Evolutionary conservation across 1,140 invertebrate species (phyloP).

Genomic region (Luehdorfia chinensis): DNA sequence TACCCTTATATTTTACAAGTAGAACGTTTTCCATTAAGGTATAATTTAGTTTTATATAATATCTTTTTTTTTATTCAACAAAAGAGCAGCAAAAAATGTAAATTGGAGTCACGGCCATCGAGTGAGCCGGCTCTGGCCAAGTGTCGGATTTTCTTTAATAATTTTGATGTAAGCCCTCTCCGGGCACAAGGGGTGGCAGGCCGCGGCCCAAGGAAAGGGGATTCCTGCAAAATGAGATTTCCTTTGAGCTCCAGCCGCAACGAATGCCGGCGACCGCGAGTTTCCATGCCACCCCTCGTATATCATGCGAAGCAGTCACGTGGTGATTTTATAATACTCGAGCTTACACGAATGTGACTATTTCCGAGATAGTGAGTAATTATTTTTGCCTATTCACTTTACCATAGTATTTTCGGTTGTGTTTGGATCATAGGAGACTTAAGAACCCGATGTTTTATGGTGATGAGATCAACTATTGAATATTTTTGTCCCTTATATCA

Average conservation of each 20-base stretch:
- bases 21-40: too few relatives aligned
- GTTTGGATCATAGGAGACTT: too few relatives aligned
- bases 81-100: conserved; percentile 12
- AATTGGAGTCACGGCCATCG: conserved; percentile 9
- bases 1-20: too few relatives aligned
- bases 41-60: too few relatives aligned
- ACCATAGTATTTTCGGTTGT: too few relatives aligned
- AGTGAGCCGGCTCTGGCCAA: conserved; percentile 33
- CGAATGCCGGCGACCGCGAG: conserved; percentile 50
- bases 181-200: conserved; percentile 24
- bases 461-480: too few relatives aligned
- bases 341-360: conserved; percentile 2
- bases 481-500: too few relatives aligned
- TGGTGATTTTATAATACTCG: conserved; percentile 34
- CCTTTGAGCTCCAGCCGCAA: conserved; percentile 55
- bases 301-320: conserved; percentile 45
- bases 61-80: too few relatives aligned
- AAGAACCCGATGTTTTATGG: too few relatives aligned
- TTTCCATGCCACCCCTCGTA: conserved; percentile 50
- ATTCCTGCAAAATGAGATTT: conserved; percentile 67
- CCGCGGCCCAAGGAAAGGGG: conserved; percentile 23
- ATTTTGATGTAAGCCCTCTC: conserved; percentile 66
- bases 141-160: conserved; percentile 66
- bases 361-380: background rate
- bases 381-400: too few relatives aligned